Percentiles rank a stretch among this genome's conserved stretches.
Evolutionary conservation across 2,797 vertebrate genomes (phyloP).

Genomic region (Pipistrellus nathusii): DNA sequence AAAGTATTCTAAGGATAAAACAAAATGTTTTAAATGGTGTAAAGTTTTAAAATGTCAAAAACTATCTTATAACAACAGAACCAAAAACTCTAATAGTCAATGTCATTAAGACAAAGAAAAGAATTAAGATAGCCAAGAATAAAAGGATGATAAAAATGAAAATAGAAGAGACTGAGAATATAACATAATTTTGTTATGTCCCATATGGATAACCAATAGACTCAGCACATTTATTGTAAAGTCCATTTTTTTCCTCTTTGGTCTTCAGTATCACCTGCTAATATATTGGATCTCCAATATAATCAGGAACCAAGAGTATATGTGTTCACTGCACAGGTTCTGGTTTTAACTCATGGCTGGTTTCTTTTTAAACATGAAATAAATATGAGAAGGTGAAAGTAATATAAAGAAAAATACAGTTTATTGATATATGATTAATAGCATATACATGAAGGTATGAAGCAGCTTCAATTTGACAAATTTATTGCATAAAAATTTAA

Average conservation of each 20-base stretch:
- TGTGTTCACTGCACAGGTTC: neutral
- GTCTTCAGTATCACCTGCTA: neutral
- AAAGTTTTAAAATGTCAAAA: conserved; percentile 46
- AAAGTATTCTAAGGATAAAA: neutral
- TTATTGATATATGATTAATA: neutral
- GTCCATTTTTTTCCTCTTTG: neutral
- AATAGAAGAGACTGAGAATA: neutral
- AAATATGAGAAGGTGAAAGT: neutral
- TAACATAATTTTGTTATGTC: neutral
- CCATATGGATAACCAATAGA: neutral
- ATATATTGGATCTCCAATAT: neutral
- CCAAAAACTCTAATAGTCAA: neutral
- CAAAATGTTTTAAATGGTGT: neutral
- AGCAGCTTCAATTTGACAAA: neutral
- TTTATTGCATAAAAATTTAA: conserved; percentile 5
- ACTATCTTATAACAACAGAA: neutral
- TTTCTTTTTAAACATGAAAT: conserved; percentile 16
- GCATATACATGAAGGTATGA: neutral
- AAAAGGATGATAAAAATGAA: too few species aligned
- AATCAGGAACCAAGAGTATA: neutral
- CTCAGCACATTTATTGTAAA: neutral
- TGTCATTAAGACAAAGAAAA: neutral
- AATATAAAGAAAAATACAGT: neutral
- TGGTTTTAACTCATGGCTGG: neutral
- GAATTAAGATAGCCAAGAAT: neutral